Percentiles rank a stretch among this genome's conserved stretches.
These are phyloP conservation scores for Myotis daubentonii DNA, from an alignment of 2,797 vertebrate genomes.

Conservation along the genomic window DNA sequence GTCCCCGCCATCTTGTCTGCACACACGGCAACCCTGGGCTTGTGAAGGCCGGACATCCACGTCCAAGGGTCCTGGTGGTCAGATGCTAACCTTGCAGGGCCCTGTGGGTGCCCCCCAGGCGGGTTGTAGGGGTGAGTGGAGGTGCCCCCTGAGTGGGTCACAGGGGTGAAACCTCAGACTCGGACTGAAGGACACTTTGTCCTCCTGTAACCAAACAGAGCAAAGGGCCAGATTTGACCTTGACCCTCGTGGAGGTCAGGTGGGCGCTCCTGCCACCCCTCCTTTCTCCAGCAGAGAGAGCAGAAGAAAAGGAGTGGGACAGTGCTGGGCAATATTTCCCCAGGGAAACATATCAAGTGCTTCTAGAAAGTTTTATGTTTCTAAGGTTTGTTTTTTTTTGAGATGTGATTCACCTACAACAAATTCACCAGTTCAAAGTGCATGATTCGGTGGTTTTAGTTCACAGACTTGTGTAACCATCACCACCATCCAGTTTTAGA, in stretches of 20 bases:
- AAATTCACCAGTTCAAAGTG: not conserved
- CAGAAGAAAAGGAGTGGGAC: not conserved
- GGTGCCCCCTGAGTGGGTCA: not conserved
- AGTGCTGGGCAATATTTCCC: not conserved
- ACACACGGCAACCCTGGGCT: not conserved
- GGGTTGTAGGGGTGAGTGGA: no score
- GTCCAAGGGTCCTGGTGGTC: not conserved
- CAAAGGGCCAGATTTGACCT: not conserved
- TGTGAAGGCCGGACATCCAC: not conserved
- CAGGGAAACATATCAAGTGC: not conserved
- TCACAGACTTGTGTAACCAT: not conserved
- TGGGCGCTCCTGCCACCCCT: no score
- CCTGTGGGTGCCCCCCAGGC: not conserved
- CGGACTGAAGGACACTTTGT: not conserved
- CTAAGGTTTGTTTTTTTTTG: not conserved
- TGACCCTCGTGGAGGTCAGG: not conserved
- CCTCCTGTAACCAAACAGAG: not conserved
- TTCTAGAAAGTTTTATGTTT: not conserved
- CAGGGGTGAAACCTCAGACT: not conserved
- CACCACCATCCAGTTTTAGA: not conserved
- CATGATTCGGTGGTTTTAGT: not conserved
- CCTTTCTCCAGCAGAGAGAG: not conserved
- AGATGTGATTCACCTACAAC: not conserved
- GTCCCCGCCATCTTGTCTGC: not conserved
- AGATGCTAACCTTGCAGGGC: not conserved